These are phyloP conservation scores for Theretra japonica DNA, from an alignment of 2,888 invertebrate species.

Conservation along the genomic window DNA sequence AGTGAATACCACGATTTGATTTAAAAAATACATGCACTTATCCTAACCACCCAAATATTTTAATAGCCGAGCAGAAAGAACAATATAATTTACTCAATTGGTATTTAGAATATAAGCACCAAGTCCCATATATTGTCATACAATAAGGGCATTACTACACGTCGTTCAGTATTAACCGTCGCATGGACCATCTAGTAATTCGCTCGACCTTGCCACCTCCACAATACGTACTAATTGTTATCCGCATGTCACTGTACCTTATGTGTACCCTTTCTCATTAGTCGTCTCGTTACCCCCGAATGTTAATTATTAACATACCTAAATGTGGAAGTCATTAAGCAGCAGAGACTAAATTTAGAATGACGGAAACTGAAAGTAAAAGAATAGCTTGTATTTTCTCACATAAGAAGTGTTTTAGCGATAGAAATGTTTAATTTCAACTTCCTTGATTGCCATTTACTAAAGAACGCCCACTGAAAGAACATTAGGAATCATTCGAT, in stretches of 20 bases:
- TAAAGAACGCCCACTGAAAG: too few species aligned
- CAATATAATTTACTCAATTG: too few species aligned
- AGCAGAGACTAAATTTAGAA: background rate
- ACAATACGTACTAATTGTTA: background rate
- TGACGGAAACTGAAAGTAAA: background rate
- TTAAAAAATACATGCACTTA: too few species aligned
- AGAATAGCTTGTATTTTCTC: background rate
- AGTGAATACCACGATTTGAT: too few species aligned
- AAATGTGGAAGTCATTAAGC: constrained; percentile 3
- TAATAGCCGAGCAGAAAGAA: too few species aligned
- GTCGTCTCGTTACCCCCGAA: background rate
- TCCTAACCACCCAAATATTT: too few species aligned
- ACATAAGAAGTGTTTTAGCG: too few species aligned
- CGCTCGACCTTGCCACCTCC: background rate
- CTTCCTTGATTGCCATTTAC: too few species aligned
- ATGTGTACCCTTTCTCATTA: constrained; percentile 18
- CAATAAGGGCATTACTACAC: background rate
- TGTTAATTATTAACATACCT: constrained; percentile 4
- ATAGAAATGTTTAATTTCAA: too few species aligned
- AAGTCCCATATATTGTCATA: background rate
- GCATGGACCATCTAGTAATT: background rate
- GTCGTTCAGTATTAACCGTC: background rate
- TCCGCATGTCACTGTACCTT: background rate
- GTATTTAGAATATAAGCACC: too few species aligned
- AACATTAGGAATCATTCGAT: too few species aligned